phyloP scores from a whole-genome alignment of 2,113 vertebrate species.

The Brachypodius melanocephalos region DNA sequence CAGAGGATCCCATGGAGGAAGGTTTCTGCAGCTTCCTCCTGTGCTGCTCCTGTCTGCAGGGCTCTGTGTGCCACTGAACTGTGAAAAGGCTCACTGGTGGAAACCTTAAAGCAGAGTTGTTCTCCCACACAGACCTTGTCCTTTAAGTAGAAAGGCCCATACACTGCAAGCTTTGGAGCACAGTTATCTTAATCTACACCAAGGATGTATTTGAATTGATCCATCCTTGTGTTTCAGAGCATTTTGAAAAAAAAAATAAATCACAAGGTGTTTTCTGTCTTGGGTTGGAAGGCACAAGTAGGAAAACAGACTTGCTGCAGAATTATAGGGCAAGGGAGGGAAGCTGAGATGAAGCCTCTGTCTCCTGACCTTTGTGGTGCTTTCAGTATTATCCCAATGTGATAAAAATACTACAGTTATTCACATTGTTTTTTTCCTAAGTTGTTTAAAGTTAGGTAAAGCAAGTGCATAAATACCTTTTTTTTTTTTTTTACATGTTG shows the following conservation, averaged over 20 bases:
- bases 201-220: not conserved
- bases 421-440: not conserved
- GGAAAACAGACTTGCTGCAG: not conserved
- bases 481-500: not conserved
- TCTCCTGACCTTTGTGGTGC: not conserved
- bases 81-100: not conserved
- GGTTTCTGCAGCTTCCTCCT: not conserved
- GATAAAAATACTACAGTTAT: not conserved
- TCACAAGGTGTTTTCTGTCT: not conserved
- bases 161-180: not conserved
- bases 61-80: not conserved
- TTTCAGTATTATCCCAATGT: not conserved
- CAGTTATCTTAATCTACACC: not conserved
- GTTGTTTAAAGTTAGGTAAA: not conserved
- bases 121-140: not conserved
- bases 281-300: rapidly evolving
- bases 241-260: not conserved
- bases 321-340: not conserved
- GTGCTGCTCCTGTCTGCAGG: not conserved
- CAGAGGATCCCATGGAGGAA: not conserved
- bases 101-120: not conserved
- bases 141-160: not conserved
- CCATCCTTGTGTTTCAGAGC: not conserved
- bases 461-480: not conserved
- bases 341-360: not conserved